Evolutionary conservation across 1,140 invertebrate species (phyloP), one percentile per base, ranked within the genome.

Genomic region (Leptopilina boulardi): DNA sequence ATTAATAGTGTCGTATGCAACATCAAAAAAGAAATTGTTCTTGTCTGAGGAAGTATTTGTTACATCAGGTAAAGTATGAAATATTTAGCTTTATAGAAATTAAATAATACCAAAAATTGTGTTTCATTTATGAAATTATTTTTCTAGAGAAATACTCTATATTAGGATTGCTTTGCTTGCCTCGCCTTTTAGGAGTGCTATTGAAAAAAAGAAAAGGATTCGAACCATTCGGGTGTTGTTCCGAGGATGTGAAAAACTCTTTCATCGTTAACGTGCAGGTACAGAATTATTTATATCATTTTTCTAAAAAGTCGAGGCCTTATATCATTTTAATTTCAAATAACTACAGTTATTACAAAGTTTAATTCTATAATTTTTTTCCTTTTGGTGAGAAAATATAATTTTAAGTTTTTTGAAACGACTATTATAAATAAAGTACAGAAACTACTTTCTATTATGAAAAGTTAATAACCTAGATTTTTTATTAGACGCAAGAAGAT

Each of bases 81-180:
- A 66, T 26, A 30, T 66, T 66, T 30, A 26, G 6, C 9, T 66
- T 66, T 11, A 15, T 66, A 4, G 23, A 66, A 66, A 66, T 30
- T 26, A 26, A 15, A 66, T 15, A 2, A 1, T 26, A 23, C 6
- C 9, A 15, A 66, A 66, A 66, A 11, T 0, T 13, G 0, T 66
- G 15, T 30, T 66, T 26, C 0, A 51, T 15, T 51, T 18, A 51
- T 18, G 15, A 51, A 51, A n/a, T 51, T 51, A 15, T 51, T n/a
- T 51, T 51, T n/a, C 4, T 51, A 51, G 47, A n/a, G 0, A 51
- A 51, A 51, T 18, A 1, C 0, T 51, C 47, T 51, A n/a, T 11
- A 66, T 66, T 66, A 66, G 56, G 56, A 66, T 66, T 66, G 10
- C 21, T 66, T 66, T 66, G 21, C 56, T 66, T 66, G 26, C 56